A percentile compares a stretch with the other conserved stretches of the same genome.
phyloP scores from a whole-genome alignment of 2,888 invertebrate species.

The Bimastos eiseni region DNA sequence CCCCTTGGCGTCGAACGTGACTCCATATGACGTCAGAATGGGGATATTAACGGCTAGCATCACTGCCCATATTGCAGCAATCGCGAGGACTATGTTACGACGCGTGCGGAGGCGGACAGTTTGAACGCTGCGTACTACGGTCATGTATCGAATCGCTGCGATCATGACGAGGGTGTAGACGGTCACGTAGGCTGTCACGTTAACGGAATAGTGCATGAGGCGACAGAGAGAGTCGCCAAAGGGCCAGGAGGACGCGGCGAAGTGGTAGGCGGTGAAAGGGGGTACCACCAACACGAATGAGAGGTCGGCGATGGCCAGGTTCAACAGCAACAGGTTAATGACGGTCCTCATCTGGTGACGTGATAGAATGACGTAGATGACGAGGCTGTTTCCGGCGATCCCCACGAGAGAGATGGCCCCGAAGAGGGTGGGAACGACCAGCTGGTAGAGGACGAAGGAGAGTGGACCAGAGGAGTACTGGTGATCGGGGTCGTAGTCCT shows the following conservation, averaged over 20 bases:
- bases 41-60: slow-evolving; percentile 33
- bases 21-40: slow-evolving; percentile 42
- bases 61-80: slow-evolving; percentile 27
- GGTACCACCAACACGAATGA: slow-evolving; percentile 87
- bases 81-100: slow-evolving; percentile 28
- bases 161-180: slow-evolving; percentile 70
- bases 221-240: slow-evolving; percentile 86
- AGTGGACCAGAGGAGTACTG: not conserved
- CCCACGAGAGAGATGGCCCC: slow-evolving; percentile 29
- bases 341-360: slow-evolving; percentile 72
- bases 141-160: slow-evolving; percentile 38
- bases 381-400: slow-evolving; percentile 24
- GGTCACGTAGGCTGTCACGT: slow-evolving; percentile 85
- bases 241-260: slow-evolving; percentile 73
- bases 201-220: slow-evolving; percentile 86
- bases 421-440: slow-evolving; percentile 28
- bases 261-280: slow-evolving; percentile 78
- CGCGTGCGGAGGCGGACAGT: slow-evolving; percentile 70
- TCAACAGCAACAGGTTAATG: slow-evolving; percentile 84
- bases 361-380: slow-evolving; percentile 31
- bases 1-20: not conserved
- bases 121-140: slow-evolving; percentile 37
- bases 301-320: slow-evolving; percentile 82
- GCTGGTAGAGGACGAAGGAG: not conserved
- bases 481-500: not conserved